Evolutionary conservation across 2,113 vertebrate species (phyloP), one percentile per base, ranked within the genome.

Genomic region (Hiodon tergisus): DNA sequence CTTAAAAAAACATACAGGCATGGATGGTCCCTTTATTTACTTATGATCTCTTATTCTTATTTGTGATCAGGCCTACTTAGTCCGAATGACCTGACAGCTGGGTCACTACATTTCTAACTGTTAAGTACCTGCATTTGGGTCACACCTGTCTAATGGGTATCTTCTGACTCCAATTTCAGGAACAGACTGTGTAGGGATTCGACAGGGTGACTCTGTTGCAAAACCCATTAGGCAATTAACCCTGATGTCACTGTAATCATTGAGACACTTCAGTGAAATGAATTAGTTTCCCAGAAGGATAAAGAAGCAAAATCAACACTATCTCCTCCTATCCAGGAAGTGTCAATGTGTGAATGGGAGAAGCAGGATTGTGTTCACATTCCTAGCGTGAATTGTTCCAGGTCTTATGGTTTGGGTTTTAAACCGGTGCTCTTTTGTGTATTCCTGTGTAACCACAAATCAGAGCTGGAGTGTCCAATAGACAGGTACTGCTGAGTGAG

Each of bases 221-320:
- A 87, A 90, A 90, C 91, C 92, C 92, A 94, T 93, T 93, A 93
- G 93, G 90, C 94, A 95, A 95, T 95, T 95, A 94, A 95, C 94
- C 94, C 93, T 91, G 91, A 92, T 94, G 94, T 91, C 94, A 93
- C 90, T 91, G 92, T 91, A 92, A 93, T 94, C 94, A 95, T 93
- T 92, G 92, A 93, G 92, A 92, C 88, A 92, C 90, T 93, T 93
- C 91, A 93, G 90, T 88, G 91, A 93, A 94, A 93, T 91, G 88
- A 92, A 93, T 92, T 93, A 89, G 93, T 94, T 94, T 95, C 88
- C 94, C 92, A 88, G 90, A 84, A 93, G 93, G 91, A 93, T 89
- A 84, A 85, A 86, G 86, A 86, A 83, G 84, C 67, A 79, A 91
- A 91, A 91, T 90, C 87, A 86, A 87, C 86, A 88, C 88, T 84